A percentile compares a stretch with the other conserved stretches of the same genome.
These are phyloP conservation scores for Hyalella azteca DNA, from an alignment of 2,888 invertebrate species.

Conservation along the genomic window DNA sequence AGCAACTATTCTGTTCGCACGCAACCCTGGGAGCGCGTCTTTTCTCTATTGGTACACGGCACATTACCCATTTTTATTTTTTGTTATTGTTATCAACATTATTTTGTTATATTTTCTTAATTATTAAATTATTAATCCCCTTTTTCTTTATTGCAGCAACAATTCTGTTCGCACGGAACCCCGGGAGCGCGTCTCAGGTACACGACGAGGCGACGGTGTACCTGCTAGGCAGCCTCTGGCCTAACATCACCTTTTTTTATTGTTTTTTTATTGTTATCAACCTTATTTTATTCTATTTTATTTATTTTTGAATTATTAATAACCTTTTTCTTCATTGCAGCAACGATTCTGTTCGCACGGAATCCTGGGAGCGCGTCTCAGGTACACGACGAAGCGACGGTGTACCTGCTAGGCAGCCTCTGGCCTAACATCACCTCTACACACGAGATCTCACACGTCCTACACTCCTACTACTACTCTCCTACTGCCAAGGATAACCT, in stretches of 20 bases:
- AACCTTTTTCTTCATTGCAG: no score
- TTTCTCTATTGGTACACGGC: no score
- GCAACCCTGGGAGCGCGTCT: constrained; percentile 42
- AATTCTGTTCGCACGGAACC: constrained; percentile 45
- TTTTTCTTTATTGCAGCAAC: constrained; percentile 38
- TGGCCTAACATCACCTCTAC: constrained; percentile 47
- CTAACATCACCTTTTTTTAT: constrained; percentile 33
- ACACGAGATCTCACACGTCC: constrained; percentile 17
- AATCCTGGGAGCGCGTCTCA: constrained; percentile 41
- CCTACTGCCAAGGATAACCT: constrained; percentile 44
- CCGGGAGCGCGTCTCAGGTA: constrained; percentile 41
- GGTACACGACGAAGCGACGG: constrained; percentile 42
- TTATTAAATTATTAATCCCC: no score
- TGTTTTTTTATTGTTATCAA: background rate
- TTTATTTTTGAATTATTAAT: no score
- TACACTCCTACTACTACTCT: constrained; percentile 50
- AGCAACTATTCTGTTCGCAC: constrained; percentile 49
- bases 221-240: constrained; percentile 50
- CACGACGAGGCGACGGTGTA: constrained; percentile 45
- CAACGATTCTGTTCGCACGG: constrained; percentile 44
- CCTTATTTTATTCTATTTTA: no score
- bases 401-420: constrained; percentile 46
- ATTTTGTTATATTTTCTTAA: no score
- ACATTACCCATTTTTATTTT: no score
- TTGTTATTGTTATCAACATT: no score